Conservation (phyloP, 2,888 invertebrate species). For the Leistus spinibarbis region DNA sequence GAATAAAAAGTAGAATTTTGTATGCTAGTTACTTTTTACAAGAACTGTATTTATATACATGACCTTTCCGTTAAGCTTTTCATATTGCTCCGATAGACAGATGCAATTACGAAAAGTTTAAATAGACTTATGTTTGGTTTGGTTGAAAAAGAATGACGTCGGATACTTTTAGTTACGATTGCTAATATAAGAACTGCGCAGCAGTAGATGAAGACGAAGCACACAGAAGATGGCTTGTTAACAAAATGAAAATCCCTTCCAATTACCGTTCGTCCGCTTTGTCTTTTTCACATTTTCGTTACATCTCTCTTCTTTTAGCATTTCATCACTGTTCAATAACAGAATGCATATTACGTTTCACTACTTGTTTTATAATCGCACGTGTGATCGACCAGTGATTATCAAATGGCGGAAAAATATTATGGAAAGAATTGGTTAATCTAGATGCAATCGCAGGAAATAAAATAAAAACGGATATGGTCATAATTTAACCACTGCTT, state of each 20-base stretch:
- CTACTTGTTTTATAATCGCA: not conserved
- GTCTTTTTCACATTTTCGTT: not conserved
- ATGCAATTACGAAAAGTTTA: constrained; percentile 9
- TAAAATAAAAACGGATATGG: not conserved
- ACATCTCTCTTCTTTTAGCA: not conserved
- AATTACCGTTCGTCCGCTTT: constrained; percentile 4
- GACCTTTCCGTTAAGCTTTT: not conserved
- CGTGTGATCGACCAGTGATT: not conserved
- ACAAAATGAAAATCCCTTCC: constrained; percentile 3
- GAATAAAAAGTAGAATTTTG: too few relatives aligned
- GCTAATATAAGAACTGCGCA: not conserved
- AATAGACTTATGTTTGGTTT: constrained; percentile 1
- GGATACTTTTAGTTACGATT: not conserved
- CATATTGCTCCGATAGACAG: not conserved
- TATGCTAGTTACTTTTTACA: too few relatives aligned
- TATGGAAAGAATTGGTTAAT: too few relatives aligned
- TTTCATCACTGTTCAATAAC: not conserved
- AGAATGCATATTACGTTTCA: not conserved
- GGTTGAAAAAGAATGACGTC: not conserved
- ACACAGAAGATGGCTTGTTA: not conserved
- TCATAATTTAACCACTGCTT: not conserved
- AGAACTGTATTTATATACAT: not conserved
- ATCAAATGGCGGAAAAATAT: not conserved
- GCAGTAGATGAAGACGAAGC: not conserved
- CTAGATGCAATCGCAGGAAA: not conserved